A percentile compares a stretch with the other conserved stretches of the same genome.
Conservation (phyloP, 2,888 invertebrate genomes). For the Alloscopus bannaensis region DNA sequence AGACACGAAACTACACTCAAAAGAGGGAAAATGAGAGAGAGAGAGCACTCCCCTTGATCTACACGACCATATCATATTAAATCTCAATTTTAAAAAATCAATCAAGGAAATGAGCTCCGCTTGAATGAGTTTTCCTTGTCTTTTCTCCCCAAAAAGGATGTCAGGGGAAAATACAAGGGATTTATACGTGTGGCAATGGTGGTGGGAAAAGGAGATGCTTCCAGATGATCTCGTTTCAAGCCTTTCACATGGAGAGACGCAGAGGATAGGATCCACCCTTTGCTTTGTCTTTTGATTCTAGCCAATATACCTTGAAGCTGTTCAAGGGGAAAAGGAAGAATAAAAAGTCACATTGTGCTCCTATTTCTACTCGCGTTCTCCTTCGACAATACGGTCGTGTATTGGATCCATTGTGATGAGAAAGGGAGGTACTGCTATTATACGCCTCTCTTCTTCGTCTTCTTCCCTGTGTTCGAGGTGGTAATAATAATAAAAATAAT, state of each 20-base stretch:
- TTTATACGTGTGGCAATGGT: too few relatives aligned
- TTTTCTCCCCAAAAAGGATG: slow-evolving; percentile 25
- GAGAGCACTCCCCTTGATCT: slow-evolving; percentile 16
- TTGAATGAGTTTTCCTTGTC: slow-evolving; percentile 54
- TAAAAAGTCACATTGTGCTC: slow-evolving; percentile 24
- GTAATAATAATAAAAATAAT: slow-evolving; percentile 49
- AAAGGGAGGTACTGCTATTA: background rate
- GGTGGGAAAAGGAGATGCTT: too few relatives aligned
- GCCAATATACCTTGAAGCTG: background rate
- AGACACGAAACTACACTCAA: slow-evolving; percentile 36
- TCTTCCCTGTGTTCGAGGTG: too few relatives aligned
- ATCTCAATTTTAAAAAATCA: slow-evolving; percentile 66
- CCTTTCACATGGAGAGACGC: background rate
- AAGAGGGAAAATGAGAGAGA: background rate
- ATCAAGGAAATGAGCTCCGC: slow-evolving; percentile 56
- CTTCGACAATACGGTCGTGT: background rate
- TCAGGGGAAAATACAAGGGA: too few relatives aligned
- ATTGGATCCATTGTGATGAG: slow-evolving; percentile 7
- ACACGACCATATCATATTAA: slow-evolving; percentile 58
- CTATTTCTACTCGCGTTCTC: background rate
- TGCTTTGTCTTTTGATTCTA: background rate
- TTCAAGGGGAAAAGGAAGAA: slow-evolving; percentile 11
- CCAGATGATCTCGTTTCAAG: too few relatives aligned
- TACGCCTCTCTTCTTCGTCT: too few relatives aligned
- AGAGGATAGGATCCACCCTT: background rate